Percentiles rank a stretch among this genome's conserved stretches.
Conservation (phyloP, 2,888 invertebrate genomes). For the Drosophila maculinotata region DNA sequence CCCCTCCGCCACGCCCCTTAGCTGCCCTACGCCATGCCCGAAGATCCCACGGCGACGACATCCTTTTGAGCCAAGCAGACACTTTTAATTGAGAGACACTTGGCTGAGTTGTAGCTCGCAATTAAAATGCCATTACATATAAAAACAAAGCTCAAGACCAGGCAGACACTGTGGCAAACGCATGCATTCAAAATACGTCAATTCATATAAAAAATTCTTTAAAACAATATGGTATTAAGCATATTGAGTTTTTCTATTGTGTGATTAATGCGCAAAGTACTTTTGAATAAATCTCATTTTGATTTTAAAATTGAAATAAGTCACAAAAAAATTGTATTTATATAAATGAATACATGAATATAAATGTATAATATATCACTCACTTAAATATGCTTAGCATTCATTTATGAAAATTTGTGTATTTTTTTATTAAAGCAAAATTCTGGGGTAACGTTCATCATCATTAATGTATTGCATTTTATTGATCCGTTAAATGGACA, state of each 20-base stretch:
- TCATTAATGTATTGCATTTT: too few relatives aligned
- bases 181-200: neutral
- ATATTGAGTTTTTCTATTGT: too few relatives aligned
- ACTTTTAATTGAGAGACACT: constrained; percentile 79
- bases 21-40: constrained; percentile 13
- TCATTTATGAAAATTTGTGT: too few relatives aligned
- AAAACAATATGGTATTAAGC: neutral
- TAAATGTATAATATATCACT: too few relatives aligned
- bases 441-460: too few relatives aligned
- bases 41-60: constrained; percentile 42
- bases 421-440: too few relatives aligned
- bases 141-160: constrained; percentile 55
- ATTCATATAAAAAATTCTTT: neutral
- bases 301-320: neutral
- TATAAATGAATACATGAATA: too few relatives aligned
- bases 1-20: neutral
- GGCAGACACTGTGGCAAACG: constrained; percentile 1
- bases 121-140: constrained; percentile 77
- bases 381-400: too few relatives aligned
- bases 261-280: too few relatives aligned
- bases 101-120: constrained; percentile 69
- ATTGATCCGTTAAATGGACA: too few relatives aligned
- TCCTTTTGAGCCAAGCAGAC: constrained; percentile 73
- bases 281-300: too few relatives aligned
- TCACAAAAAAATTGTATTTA: too few relatives aligned